Conservation (phyloP, 2,113 vertebrate species). For the Chionomys nivalis region DNA sequence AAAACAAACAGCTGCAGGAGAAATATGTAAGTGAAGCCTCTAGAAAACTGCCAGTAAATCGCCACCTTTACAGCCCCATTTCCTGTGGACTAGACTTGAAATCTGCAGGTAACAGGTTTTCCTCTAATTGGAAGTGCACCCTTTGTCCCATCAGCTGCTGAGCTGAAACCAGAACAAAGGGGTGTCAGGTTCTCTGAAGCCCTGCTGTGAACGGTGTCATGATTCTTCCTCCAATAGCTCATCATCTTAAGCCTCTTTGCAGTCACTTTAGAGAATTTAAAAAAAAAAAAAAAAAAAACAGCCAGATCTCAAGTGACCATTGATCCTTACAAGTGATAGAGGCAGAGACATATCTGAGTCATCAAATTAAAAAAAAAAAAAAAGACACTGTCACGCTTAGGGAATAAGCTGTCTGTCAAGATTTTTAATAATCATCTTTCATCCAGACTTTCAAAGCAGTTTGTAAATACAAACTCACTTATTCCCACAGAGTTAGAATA, state of each 20-base stretch:
- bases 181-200: slow-evolving; percentile 17
- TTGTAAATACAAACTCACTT: slow-evolving; percentile 16
- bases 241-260: slow-evolving; percentile 56
- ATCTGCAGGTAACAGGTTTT: slow-evolving; percentile 39
- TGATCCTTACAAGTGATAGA: not conserved
- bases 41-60: not conserved
- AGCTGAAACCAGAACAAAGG: slow-evolving; percentile 57
- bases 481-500: not conserved
- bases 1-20: not conserved
- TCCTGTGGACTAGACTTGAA: slow-evolving; percentile 33
- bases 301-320: slow-evolving; percentile 28
- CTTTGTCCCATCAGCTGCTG: not conserved
- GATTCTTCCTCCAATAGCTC: slow-evolving; percentile 19
- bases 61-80: slow-evolving; percentile 8
- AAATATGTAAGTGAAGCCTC: not conserved
- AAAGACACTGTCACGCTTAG: not conserved
- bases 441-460: not conserved
- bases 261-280: not conserved
- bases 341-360: not conserved
- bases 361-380: not conserved
- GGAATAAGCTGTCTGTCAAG: not conserved
- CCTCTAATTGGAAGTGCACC: slow-evolving; percentile 29
- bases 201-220: not conserved
- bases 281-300: slow-evolving; percentile 25
- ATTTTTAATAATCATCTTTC: slow-evolving; percentile 6